Evolutionary conservation across 1,140 invertebrate genomes (phyloP).

Genomic region (Mercenaria mercenaria): DNA sequence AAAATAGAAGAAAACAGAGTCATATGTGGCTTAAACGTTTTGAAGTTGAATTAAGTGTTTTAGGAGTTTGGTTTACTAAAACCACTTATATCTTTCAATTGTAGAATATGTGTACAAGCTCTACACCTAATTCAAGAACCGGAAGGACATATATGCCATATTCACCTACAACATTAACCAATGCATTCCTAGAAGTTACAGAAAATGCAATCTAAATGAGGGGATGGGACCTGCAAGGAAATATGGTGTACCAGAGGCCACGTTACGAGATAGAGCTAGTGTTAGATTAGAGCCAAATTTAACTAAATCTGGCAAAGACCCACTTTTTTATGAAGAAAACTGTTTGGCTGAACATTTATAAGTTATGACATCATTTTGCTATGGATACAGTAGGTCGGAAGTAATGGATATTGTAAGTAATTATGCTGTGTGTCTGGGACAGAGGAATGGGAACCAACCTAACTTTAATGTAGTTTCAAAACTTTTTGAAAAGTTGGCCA

Average conservation of each 20-base stretch:
- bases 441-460: background rate
- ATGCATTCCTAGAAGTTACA: background rate
- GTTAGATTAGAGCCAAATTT: conserved; percentile 22
- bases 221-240: background rate
- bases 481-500: background rate
- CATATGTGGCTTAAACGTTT: too few species aligned
- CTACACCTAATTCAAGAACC: background rate
- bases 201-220: background rate
- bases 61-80: too few species aligned
- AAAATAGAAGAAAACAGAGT: too few species aligned
- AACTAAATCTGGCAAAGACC: background rate
- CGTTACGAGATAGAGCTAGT: background rate
- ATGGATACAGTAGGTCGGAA: background rate
- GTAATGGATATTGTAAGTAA: background rate
- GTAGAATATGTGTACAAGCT: too few species aligned
- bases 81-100: too few species aligned
- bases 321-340: conserved; percentile 9
- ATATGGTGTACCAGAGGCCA: conserved; percentile 4
- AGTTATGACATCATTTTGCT: background rate
- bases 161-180: background rate
- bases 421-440: background rate
- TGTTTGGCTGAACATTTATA: conserved; percentile 24
- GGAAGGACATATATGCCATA: conserved; percentile 22
- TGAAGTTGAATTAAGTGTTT: too few species aligned
- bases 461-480: background rate